Conservation (phyloP, 2,888 invertebrate genomes). For the Aplocera efformata region DNA sequence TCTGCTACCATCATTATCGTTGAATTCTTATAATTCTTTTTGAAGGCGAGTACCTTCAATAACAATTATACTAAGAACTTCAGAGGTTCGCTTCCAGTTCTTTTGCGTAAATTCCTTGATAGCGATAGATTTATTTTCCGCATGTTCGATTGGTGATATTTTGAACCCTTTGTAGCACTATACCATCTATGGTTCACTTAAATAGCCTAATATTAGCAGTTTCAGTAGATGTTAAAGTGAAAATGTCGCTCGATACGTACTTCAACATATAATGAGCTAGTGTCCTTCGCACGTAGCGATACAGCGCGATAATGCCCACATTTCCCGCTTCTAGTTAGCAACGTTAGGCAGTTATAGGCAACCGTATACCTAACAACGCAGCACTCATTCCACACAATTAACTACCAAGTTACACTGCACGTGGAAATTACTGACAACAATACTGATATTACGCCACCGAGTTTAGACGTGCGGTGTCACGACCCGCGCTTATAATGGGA, state of each 20-base stretch:
- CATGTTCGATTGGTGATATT: too few relatives aligned
- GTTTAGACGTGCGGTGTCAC: conserved; percentile 57
- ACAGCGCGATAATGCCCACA: conserved; percentile 52
- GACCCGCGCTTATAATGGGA: conserved; percentile 54
- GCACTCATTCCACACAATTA: conserved; percentile 53
- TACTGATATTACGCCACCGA: conserved; percentile 58
- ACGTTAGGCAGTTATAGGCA: conserved; percentile 14
- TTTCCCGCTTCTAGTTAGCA: conserved; percentile 47
- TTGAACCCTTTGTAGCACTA: too few relatives aligned
- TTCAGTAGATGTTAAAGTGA: conserved; percentile 14
- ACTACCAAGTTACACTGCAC: conserved; percentile 48
- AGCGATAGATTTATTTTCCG: too few relatives aligned
- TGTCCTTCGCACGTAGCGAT: conserved; percentile 50
- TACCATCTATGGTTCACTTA: too few relatives aligned
- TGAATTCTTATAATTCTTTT: too few relatives aligned
- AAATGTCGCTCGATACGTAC: conserved; percentile 31
- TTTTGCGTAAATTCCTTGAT: too few relatives aligned
- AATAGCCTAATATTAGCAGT: too few relatives aligned
- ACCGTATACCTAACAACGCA: conserved; percentile 25
- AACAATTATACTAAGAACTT: too few relatives aligned
- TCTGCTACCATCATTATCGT: too few relatives aligned
- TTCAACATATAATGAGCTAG: conserved; percentile 35
- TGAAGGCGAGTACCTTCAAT: too few relatives aligned
- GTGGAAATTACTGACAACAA: conserved; percentile 56
- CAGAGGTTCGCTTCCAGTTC: too few relatives aligned